These are phyloP conservation scores for Meloidogyne floridensis DNA, from an alignment of 1,140 invertebrate genomes.

Conservation along the genomic window DNA sequence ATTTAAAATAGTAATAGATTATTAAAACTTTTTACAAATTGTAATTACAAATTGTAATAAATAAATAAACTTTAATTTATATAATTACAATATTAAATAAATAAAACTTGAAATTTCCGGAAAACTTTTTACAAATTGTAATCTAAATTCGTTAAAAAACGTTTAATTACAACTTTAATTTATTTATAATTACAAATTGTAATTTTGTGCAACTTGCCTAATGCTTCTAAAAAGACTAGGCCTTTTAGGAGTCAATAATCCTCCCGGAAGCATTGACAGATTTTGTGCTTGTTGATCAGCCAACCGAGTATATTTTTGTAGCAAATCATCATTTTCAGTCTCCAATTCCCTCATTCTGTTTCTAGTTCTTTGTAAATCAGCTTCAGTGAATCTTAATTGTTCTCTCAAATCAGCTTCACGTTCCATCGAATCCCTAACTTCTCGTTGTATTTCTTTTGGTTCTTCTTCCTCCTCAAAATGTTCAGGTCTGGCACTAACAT, in stretches of 20 bases:
- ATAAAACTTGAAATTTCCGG: too few species aligned
- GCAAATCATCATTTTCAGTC: constrained; percentile 61
- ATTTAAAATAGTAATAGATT: too few species aligned
- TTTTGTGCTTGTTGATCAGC: constrained; percentile 15
- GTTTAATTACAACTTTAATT: background rate
- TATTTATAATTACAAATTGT: background rate
- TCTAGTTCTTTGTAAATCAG: constrained; percentile 59
- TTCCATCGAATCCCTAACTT: constrained; percentile 85
- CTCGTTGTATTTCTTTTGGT: constrained; percentile 69
- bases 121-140: too few species aligned
- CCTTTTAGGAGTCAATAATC: background rate
- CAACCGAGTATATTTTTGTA: constrained; percentile 34
- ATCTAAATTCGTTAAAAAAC: too few species aligned
- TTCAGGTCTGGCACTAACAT: background rate
- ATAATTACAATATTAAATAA: too few species aligned
- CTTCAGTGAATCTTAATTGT: constrained; percentile 62
- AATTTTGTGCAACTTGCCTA: constrained; percentile 13
- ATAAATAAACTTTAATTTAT: too few species aligned
- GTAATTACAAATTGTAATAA: too few species aligned
- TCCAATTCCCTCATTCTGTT: constrained; percentile 57
- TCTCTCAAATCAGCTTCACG: constrained; percentile 82
- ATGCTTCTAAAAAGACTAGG: constrained; percentile 14
- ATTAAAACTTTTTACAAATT: too few species aligned
- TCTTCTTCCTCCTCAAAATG: constrained; percentile 21
- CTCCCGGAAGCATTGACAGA: background rate